These are phyloP conservation scores for Uropetala carovei DNA, from an alignment of 2,888 invertebrate species.

Conservation along the genomic window DNA sequence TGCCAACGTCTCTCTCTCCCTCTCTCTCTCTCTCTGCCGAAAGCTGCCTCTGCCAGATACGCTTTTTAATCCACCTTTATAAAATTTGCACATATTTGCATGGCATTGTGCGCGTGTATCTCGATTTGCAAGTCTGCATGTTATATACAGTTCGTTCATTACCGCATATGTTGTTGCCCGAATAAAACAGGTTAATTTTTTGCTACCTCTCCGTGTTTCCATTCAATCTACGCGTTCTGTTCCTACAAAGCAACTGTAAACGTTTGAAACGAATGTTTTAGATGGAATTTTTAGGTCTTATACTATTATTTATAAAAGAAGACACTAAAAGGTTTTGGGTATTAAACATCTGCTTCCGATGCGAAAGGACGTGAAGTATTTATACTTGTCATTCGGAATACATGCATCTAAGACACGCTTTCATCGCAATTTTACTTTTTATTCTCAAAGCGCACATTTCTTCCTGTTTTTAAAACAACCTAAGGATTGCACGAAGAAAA, in stretches of 20 bases:
- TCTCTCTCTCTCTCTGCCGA: not conserved
- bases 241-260: not conserved
- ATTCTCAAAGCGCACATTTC: too few species aligned
- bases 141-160: constrained; percentile 9
- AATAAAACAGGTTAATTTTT: not conserved
- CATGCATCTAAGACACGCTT: too few species aligned
- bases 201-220: not conserved
- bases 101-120: not conserved
- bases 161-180: not conserved
- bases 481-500: too few species aligned
- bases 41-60: not conserved
- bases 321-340: too few species aligned
- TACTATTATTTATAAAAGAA: too few species aligned
- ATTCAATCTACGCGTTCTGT: not conserved
- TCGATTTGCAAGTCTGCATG: not conserved
- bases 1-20: too few species aligned
- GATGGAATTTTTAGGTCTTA: not conserved
- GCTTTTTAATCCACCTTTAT: constrained; percentile 30
- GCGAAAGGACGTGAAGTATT: too few species aligned
- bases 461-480: too few species aligned
- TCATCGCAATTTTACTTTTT: too few species aligned
- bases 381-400: too few species aligned
- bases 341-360: too few species aligned
- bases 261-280: not conserved
- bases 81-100: constrained; percentile 35